phyloP scores from a whole-genome alignment of 2,113 vertebrate species.

The Bagarius yarrelli region DNA sequence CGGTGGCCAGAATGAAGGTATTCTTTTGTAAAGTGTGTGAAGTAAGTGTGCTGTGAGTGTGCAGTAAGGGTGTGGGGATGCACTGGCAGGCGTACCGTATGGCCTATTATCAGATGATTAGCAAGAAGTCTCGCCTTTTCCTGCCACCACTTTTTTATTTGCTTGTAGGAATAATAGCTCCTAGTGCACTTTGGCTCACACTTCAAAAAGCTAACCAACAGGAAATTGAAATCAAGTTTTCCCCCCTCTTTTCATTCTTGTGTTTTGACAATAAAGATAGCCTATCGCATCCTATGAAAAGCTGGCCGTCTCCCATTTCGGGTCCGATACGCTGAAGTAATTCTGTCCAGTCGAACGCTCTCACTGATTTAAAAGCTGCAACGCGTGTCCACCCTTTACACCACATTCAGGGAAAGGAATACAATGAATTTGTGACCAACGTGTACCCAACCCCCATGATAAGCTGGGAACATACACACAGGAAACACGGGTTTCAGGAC shows the following conservation, averaged over 20 bases:
- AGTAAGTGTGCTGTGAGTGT: constrained; percentile 70
- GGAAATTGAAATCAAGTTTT: constrained; percentile 73
- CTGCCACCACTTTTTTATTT: constrained; percentile 66
- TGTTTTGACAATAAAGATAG: constrained; percentile 82
- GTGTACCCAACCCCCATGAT: neutral
- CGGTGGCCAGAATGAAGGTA: neutral
- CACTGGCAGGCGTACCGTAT: constrained; percentile 59
- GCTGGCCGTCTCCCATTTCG: constrained; percentile 66
- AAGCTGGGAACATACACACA: neutral
- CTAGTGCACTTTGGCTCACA: constrained; percentile 77
- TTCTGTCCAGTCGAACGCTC: constrained; percentile 53
- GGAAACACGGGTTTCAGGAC: constrained; percentile 9
- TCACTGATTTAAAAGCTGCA: constrained; percentile 53
- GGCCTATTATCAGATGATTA: constrained; percentile 78
- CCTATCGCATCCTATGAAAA: constrained; percentile 72
- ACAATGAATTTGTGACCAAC: constrained; percentile 38
- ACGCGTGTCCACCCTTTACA: constrained; percentile 41
- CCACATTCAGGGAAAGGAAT: constrained; percentile 19
- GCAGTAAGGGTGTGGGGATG: constrained; percentile 63
- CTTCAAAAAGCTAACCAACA: constrained; percentile 73
- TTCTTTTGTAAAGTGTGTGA: constrained; percentile 58
- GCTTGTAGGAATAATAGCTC: constrained; percentile 66
- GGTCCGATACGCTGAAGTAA: constrained; percentile 62
- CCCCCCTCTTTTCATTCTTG: constrained; percentile 71
- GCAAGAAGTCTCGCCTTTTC: constrained; percentile 77